Conservation (phyloP, 30 jellyfish, hydroid and myxozoan species). For the Catostylus mosaicus region DNA sequence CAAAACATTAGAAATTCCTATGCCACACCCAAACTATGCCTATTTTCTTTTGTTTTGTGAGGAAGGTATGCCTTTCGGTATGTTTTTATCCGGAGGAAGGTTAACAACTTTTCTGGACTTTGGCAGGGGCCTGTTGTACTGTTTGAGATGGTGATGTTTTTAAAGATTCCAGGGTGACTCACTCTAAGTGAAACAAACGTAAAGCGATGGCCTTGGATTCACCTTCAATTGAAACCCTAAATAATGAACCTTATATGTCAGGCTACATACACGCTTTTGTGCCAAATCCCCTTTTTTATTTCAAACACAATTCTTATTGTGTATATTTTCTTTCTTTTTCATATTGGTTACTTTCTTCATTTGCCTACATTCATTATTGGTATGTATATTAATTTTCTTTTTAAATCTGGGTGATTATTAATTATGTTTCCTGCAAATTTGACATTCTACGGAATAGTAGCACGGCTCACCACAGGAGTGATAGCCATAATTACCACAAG, state of each 20-base stretch:
- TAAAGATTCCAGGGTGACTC: no score
- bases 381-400: constrained; percentile 12
- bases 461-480: background rate
- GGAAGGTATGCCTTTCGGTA: no score
- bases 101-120: no score
- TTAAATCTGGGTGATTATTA: background rate
- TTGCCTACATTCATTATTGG: constrained; percentile 27
- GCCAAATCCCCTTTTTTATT: background rate
- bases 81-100: no score
- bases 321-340: constrained; percentile 45
- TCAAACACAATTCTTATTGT: background rate
- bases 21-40: no score
- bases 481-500: constrained; percentile 17
- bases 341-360: constrained; percentile 12
- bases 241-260: background rate
- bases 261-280: background rate
- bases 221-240: no score
- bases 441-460: background rate
- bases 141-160: no score
- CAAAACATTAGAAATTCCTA: no score
- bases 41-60: no score
- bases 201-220: no score
- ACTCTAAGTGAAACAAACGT: background rate
- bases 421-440: background rate
- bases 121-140: no score